phyloP scores from a whole-genome alignment of 2,888 invertebrate genomes.

The Pollenia angustigena region DNA sequence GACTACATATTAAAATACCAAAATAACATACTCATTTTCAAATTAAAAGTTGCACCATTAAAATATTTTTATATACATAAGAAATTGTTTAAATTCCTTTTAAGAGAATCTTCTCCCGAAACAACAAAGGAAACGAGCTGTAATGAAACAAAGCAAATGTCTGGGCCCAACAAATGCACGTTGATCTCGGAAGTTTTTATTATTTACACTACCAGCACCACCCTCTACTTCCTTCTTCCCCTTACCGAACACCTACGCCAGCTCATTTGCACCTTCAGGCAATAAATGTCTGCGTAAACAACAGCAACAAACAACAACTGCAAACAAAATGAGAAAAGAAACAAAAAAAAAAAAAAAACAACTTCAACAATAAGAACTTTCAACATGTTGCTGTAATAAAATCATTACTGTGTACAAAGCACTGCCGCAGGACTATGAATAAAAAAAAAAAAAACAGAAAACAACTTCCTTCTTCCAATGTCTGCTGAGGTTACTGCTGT shows the following conservation, averaged over 20 bases:
- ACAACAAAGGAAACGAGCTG: not conserved
- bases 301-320: conserved; percentile 46
- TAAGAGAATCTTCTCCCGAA: conserved; percentile 7
- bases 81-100: conserved; percentile 2
- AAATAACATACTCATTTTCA: not conserved
- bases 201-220: not conserved
- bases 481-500: conserved; percentile 44
- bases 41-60: not conserved
- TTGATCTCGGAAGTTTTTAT: conserved; percentile 14
- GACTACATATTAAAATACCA: no score
- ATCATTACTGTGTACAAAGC: conserved; percentile 69
- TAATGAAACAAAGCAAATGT: conserved; percentile 5
- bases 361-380: conserved; percentile 55
- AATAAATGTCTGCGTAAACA: conserved; percentile 71
- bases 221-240: not conserved
- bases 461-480: conserved; percentile 35
- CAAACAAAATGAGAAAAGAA: conserved; percentile 8
- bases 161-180: conserved; percentile 20
- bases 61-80: conserved; percentile 7
- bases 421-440: conserved; percentile 37
- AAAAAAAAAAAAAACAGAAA: not conserved
- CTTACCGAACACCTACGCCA: not conserved
- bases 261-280: conserved; percentile 58
- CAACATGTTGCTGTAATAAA: conserved; percentile 74
- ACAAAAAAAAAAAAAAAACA: conserved; percentile 32